Conservation (phyloP, 2,797 vertebrate species). For the Pelochelys cantorii region DNA sequence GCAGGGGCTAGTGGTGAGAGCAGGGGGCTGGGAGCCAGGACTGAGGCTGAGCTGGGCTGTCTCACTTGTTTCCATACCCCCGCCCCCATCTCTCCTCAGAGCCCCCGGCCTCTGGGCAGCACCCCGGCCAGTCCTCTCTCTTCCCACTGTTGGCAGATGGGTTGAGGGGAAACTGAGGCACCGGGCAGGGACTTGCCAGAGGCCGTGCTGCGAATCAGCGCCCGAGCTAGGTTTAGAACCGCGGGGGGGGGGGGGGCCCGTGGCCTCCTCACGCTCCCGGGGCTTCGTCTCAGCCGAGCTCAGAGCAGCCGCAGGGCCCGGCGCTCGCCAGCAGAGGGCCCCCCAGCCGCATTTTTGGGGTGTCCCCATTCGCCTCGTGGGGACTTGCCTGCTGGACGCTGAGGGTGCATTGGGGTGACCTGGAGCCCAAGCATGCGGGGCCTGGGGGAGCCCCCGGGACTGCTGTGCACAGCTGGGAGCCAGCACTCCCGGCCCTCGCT, state of each 20-base stretch:
- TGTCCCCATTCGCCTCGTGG: not conserved
- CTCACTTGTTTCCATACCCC: too few relatives aligned
- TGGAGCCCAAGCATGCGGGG: too few relatives aligned
- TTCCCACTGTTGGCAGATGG: not conserved
- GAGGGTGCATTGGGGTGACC: not conserved
- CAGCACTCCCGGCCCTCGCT: not conserved
- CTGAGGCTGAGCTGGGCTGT: too few relatives aligned
- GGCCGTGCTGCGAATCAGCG: too few relatives aligned
- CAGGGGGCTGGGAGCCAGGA: too few relatives aligned
- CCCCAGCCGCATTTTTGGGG: not conserved
- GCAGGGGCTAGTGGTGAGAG: too few relatives aligned
- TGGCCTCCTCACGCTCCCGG: too few relatives aligned
- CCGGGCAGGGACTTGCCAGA: too few relatives aligned
- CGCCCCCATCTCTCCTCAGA: too few relatives aligned
- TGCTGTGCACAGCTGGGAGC: not conserved
- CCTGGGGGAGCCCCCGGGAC: too few relatives aligned
- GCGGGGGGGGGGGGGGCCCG: too few relatives aligned
- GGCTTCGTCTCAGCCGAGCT: not conserved
- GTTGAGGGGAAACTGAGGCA: not conserved
- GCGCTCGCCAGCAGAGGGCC: not conserved
- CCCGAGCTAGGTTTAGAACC: not conserved
- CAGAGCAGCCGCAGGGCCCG: not conserved
- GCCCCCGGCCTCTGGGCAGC: too few relatives aligned
- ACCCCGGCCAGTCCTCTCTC: not conserved
- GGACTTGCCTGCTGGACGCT: not conserved